Evolutionary conservation across 2,888 invertebrate genomes (phyloP).

Genomic region (Melanchra persicariae): DNA sequence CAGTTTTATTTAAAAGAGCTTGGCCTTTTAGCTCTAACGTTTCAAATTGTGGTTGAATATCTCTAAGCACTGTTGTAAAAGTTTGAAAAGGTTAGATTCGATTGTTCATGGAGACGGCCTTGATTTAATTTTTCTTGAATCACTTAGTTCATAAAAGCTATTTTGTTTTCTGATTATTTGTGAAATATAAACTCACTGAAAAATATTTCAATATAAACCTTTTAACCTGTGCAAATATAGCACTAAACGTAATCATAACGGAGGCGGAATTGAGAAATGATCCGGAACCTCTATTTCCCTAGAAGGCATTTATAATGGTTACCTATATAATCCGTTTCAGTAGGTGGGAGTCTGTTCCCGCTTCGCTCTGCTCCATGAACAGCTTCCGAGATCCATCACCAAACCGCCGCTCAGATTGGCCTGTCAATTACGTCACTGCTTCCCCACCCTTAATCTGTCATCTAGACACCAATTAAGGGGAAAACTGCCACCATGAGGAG

Average conservation of each 20-base stretch:
- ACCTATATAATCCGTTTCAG: conserved; percentile 27
- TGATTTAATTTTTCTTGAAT: not conserved
- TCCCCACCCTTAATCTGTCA: conserved; percentile 87
- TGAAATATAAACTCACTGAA: not conserved
- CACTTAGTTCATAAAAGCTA: not conserved
- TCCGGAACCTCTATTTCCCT: conserved; percentile 27
- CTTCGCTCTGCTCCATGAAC: conserved; percentile 39
- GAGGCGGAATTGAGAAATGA: conserved; percentile 44
- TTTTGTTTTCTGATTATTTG: not conserved
- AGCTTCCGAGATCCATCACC: conserved; percentile 78
- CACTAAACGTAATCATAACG: conserved; percentile 45
- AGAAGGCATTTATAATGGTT: conserved; percentile 43
- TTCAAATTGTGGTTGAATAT: conserved; percentile 10
- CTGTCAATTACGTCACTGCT: conserved; percentile 89
- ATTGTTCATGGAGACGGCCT: not conserved
- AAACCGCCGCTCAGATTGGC: conserved; percentile 83
- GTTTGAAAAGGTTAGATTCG: not conserved
- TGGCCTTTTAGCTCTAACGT: conserved; percentile 14
- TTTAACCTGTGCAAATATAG: conserved; percentile 21
- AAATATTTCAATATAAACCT: conserved; percentile 1
- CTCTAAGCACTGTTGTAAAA: conserved; percentile 4
- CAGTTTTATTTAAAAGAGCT: conserved; percentile 8
- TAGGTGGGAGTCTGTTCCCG: conserved; percentile 23
- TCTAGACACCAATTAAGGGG: conserved; percentile 88
- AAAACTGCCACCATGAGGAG: conserved; percentile 81